Percentiles rank a stretch among this genome's conserved stretches.
Conservation (phyloP, 2,113 vertebrate species). For the Cranoglanis bouderius region DNA sequence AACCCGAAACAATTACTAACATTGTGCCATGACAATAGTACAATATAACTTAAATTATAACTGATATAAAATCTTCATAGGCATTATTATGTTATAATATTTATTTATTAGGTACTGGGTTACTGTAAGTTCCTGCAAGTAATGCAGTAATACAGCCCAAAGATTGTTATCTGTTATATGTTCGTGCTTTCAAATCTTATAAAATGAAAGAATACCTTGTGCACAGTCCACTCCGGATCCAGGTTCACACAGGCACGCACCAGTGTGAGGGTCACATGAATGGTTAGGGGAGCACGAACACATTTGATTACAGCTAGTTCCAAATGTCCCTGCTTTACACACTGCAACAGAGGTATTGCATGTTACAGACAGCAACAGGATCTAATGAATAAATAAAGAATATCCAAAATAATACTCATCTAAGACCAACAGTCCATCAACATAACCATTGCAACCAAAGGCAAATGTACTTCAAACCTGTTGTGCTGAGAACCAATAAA, state of each 20-base stretch:
- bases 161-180: neutral
- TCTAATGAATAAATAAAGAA: neutral
- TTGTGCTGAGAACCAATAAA: neutral
- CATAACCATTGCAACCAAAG: neutral
- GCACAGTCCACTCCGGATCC: conserved; percentile 59
- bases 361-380: neutral
- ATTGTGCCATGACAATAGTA: neutral
- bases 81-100: neutral
- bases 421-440: neutral
- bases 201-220: conserved; percentile 57
- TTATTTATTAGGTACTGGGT: neutral
- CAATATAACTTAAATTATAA: neutral
- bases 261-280: conserved; percentile 70
- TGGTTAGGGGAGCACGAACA: conserved; percentile 71
- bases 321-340: conserved; percentile 67
- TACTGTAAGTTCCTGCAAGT: neutral
- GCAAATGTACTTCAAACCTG: neutral
- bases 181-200: neutral
- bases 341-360: conserved; percentile 57
- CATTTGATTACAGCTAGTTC: conserved; percentile 70
- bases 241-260: conserved; percentile 72
- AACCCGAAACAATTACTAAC: neutral
- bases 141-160: neutral
- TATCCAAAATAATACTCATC: neutral
- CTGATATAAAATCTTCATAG: neutral